phyloP scores from a whole-genome alignment of 1,140 invertebrate species.

The Camponotus floridanus region DNA sequence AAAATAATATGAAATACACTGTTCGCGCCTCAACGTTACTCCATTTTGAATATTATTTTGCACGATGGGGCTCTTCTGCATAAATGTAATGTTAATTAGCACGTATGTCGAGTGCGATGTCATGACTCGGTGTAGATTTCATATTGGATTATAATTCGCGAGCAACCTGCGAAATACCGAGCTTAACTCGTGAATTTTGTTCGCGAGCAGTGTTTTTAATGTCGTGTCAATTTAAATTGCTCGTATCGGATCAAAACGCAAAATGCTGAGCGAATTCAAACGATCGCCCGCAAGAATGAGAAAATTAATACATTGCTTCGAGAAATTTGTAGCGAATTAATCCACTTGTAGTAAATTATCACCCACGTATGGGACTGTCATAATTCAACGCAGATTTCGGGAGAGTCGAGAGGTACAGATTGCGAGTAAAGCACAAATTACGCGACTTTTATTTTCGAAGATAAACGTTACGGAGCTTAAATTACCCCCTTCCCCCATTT shows the following conservation, averaged over 20 bases:
- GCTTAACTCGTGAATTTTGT: slow-evolving; percentile 38
- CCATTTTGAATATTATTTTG: slow-evolving; percentile 42
- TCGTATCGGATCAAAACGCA: slow-evolving; percentile 41
- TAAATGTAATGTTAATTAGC: slow-evolving; percentile 62
- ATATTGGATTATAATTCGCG: slow-evolving; percentile 40
- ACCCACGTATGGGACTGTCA: slow-evolving; percentile 4
- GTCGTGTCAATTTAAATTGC: slow-evolving; percentile 54
- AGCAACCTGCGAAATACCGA: slow-evolving; percentile 1
- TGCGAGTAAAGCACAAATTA: slow-evolving; percentile 21
- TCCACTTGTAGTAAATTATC: slow-evolving; percentile 29
- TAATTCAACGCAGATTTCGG: slow-evolving; percentile 32
- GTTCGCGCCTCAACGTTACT: slow-evolving; percentile 16
- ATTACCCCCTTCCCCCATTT: slow-evolving; percentile 65
- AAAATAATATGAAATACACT: slow-evolving; percentile 27
- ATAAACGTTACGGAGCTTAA: slow-evolving; percentile 60
- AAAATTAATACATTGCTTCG: not conserved
- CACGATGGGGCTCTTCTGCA: slow-evolving; percentile 21
- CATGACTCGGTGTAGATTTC: slow-evolving; percentile 47
- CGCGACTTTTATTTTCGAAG: slow-evolving; percentile 55
- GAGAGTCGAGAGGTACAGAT: slow-evolving; percentile 21
- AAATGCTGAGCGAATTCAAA: slow-evolving; percentile 41
- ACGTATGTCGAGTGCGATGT: slow-evolving; percentile 34
- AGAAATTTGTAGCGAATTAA: slow-evolving; percentile 40
- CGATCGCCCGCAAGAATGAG: not conserved
- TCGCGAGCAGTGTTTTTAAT: slow-evolving; percentile 35